Percentiles rank a stretch among this genome's conserved stretches.
phyloP scores from a whole-genome alignment of 2,888 invertebrate genomes.

The Cordilura impudica region DNA sequence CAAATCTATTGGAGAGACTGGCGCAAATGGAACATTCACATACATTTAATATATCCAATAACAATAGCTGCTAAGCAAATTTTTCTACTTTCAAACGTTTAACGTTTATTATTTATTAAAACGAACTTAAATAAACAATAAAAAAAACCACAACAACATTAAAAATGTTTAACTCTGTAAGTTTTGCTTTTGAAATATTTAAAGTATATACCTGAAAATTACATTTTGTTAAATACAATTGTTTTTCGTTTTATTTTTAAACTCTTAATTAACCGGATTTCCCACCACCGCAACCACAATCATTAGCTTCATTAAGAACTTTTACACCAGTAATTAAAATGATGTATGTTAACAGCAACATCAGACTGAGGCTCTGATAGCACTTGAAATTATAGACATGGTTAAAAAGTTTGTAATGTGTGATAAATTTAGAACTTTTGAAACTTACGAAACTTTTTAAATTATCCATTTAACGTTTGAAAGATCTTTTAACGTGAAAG shows the following conservation, averaged over 20 bases:
- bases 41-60: slow-evolving; percentile 39
- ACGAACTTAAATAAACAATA: neutral
- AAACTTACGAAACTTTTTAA: slow-evolving; percentile 22
- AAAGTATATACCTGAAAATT: neutral
- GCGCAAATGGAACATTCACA: slow-evolving; percentile 66
- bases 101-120: neutral
- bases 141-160: neutral
- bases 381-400: slow-evolving; percentile 11
- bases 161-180: neutral
- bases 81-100: neutral
- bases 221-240: slow-evolving; percentile 2
- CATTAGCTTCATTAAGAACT: slow-evolving; percentile 10
- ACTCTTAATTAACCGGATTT: slow-evolving; percentile 12
- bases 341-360: slow-evolving; percentile 9
- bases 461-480: neutral
- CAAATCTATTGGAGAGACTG: slow-evolving; percentile 71
- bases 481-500: neutral
- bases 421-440: neutral
- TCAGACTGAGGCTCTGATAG: neutral
- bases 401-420: neutral
- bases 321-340: slow-evolving; percentile 13
- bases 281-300: slow-evolving; percentile 20
- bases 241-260: neutral
- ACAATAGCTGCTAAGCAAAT: slow-evolving; percentile 45
- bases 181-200: neutral